These are phyloP conservation scores for Parauchenoglanis ngamensis DNA, from an alignment of 2,797 vertebrate genomes.

Conservation along the genomic window DNA sequence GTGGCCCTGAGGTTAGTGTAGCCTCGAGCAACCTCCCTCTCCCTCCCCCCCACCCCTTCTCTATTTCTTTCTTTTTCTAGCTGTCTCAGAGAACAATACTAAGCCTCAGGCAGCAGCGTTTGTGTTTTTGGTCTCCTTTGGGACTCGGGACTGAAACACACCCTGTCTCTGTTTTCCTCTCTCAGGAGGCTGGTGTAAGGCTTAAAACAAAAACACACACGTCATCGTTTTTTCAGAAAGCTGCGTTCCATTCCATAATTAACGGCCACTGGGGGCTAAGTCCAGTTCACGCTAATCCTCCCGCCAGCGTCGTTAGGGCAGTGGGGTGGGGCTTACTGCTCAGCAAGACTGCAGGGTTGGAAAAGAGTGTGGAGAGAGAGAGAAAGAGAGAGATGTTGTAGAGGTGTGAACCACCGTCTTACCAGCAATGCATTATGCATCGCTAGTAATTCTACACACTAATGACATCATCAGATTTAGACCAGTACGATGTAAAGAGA, in stretches of 20 bases:
- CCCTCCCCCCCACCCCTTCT: not conserved
- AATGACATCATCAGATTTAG: not conserved
- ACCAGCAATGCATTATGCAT: not conserved
- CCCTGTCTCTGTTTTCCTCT: constrained; percentile 33
- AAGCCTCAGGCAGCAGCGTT: constrained; percentile 25
- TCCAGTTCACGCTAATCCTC: constrained; percentile 2
- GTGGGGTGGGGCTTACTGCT: not conserved
- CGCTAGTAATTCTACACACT: not conserved
- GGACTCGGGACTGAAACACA: constrained; percentile 22
- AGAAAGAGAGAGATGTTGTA: not conserved
- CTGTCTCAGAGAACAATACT: constrained; percentile 18
- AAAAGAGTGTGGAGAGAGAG: not conserved
- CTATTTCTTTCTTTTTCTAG: not conserved
- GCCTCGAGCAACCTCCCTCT: not conserved
- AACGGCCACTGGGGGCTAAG: constrained; percentile 56
- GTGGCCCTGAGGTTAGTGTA: not conserved
- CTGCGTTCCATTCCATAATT: constrained; percentile 60
- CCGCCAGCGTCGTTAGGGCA: not conserved
- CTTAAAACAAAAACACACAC: constrained; percentile 53
- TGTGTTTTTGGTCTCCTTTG: constrained; percentile 31
- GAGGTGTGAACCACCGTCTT: not conserved
- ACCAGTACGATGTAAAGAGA: not conserved
- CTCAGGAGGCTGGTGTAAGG: constrained; percentile 40
- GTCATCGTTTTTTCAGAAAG: constrained; percentile 60
- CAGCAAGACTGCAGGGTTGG: not conserved